Base-by-base conservation (phyloP, 2,113 vertebrate species). In the Ictalurus punctatus region DNA sequence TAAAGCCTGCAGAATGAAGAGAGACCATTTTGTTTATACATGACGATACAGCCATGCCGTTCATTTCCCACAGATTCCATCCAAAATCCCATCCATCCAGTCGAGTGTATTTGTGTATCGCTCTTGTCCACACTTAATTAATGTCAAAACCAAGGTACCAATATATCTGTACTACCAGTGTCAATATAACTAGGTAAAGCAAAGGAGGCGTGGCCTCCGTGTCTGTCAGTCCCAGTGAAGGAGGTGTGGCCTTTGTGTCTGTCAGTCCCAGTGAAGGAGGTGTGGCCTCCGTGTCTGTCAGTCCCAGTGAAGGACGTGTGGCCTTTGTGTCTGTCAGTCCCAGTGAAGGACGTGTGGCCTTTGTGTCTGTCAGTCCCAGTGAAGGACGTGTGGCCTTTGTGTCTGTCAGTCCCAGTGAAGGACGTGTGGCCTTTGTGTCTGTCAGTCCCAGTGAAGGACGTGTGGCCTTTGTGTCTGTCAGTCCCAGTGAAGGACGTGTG, bases 1-100 rank as follows among this genome's bases (percentile, higher is more conserved):
- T 87, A 99, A 84, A 23, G 98, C 98, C 98, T 99, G 90, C n/a
- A 84, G 87, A 85, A 84, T n/a, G 83, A 69, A 25, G 21, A 85
- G 4, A 88, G 12, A 6, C 30, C 27, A 56, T n/a, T 52, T 27
- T 6, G 23, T 52, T 27, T 52, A 52, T 27, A 52, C 12, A n/a
- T 40, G 13, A 25, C n/a, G 40, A 52, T 14, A 52, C 23, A 52
- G 23, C 4, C 44, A n/a, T 14, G 74, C 1, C 21, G 0, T 6
- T 25, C 44, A 79, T 79, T 52, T 23, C 37, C 54, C n/a, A 17
- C 78, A 34, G 9, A 81, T 8, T 78, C 40, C 40, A 48, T 48
- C 40, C 21, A 25, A 44, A 44, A 48, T 48, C 37, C 44, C 44
- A 48, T 48, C 44, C 44, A 37, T 2, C 34, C 71, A 40, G 34